Evolutionary conservation across 2,113 vertebrate species (phyloP).

Genomic region (Bubo scandiacus): DNA sequence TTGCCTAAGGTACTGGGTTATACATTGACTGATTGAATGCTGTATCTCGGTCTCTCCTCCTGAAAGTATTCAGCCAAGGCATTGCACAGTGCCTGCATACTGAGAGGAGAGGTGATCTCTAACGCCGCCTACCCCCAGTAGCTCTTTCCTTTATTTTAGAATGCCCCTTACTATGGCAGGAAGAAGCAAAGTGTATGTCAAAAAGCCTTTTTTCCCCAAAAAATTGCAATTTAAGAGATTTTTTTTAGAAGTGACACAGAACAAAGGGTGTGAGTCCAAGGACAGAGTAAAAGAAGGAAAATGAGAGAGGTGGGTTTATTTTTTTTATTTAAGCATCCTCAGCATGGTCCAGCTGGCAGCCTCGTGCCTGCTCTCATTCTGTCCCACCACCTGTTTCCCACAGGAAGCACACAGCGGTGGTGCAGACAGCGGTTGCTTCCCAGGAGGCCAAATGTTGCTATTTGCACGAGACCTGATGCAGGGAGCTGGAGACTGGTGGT

Average conservation of each 20-base stretch:
- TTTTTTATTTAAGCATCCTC: neutral
- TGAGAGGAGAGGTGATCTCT: neutral
- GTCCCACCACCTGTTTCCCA: neutral
- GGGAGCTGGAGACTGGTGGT: neutral
- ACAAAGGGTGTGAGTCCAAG: neutral
- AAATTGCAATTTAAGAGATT: neutral
- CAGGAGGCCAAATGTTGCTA: neutral
- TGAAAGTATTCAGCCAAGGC: neutral
- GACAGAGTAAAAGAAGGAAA: neutral
- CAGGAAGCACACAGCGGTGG: rapidly evolving
- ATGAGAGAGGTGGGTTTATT: neutral
- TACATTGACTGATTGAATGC: neutral
- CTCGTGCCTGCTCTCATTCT: neutral
- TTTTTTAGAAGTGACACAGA: neutral
- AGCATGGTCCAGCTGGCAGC: neutral
- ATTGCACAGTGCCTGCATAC: neutral
- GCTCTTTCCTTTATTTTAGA: neutral
- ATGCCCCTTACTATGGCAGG: neutral
- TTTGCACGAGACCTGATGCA: neutral
- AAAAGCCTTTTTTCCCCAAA: neutral
- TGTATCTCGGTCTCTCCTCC: neutral
- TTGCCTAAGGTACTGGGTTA: neutral
- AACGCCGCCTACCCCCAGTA: neutral
- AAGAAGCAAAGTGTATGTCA: neutral
- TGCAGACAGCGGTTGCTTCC: neutral